Evolutionary conservation across 2,797 vertebrate genomes (phyloP).

Genomic region (Dipus sagitta): DNA sequence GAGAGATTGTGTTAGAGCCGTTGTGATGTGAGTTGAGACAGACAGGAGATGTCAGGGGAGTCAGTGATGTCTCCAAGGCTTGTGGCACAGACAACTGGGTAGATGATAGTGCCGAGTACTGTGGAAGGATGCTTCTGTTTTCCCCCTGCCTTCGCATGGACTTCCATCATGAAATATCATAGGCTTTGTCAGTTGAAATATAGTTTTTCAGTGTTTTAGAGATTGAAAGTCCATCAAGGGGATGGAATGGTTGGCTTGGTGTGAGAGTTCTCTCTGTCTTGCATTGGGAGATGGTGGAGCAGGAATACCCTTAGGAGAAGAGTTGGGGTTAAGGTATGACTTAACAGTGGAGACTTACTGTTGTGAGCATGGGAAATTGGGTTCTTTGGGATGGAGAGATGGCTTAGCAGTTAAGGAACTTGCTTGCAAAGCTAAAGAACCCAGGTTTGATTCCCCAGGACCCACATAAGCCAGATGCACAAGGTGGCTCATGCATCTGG

Average conservation of each 20-base stretch:
- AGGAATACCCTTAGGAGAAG: neutral
- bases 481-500: too few species aligned
- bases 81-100: neutral
- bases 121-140: neutral
- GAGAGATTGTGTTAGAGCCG: neutral
- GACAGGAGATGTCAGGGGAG: neutral
- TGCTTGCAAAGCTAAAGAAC: too few species aligned
- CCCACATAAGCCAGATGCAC: too few species aligned
- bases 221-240: neutral
- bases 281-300: neutral
- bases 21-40: neutral
- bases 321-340: neutral
- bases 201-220: neutral
- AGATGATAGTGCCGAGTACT: neutral
- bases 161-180: neutral
- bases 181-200: neutral
- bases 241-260: neutral
- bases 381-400: too few species aligned
- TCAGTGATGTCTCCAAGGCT: neutral
- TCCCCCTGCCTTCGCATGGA: neutral
- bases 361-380: neutral
- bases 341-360: constrained; percentile 4
- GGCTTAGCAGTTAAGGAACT: too few species aligned
- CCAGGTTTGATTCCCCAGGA: too few species aligned
- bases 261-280: neutral